Percentiles rank a stretch among this genome's conserved stretches.
phyloP scores from a whole-genome alignment of 2,113 vertebrate species.

The Apistogramma diplotaenia region DNA sequence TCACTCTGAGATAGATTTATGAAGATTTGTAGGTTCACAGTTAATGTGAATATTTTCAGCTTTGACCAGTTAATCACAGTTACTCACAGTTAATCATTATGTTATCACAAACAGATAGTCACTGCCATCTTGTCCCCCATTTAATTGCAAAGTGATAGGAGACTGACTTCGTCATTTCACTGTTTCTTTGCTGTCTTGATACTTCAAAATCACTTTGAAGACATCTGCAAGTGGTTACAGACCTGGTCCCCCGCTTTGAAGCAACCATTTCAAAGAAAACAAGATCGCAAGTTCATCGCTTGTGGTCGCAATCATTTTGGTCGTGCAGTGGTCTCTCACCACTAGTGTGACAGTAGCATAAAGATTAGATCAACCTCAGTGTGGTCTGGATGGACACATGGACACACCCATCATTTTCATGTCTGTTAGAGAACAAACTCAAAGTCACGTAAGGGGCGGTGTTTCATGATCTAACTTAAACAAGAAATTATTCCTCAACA shows the following conservation, averaged over 20 bases:
- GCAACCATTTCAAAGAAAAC: neutral
- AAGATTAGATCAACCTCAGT: neutral
- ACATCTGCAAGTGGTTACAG: neutral
- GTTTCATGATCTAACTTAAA: neutral
- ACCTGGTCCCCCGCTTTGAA: neutral
- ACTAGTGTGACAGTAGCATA: neutral
- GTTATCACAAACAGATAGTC: neutral
- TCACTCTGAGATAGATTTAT: neutral
- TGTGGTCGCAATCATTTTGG: neutral
- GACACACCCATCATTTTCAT: neutral
- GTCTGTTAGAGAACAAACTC: neutral
- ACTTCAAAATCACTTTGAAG: neutral
- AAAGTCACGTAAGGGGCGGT: too few species aligned
- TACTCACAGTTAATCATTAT: neutral
- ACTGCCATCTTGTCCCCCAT: rapidly evolving
- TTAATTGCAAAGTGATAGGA: too few species aligned
- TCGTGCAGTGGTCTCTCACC: neutral
- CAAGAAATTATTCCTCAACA: neutral
- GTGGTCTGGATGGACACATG: neutral
- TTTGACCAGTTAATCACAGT: too few species aligned
- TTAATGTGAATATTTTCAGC: too few species aligned
- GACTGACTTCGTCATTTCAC: too few species aligned
- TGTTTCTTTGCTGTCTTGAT: neutral
- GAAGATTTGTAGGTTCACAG: neutral
- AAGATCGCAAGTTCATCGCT: neutral